Percentiles rank a stretch among this genome's conserved stretches.
phyloP scores from a whole-genome alignment of 2,797 vertebrate species.

The Knipowitschia caucasica region DNA sequence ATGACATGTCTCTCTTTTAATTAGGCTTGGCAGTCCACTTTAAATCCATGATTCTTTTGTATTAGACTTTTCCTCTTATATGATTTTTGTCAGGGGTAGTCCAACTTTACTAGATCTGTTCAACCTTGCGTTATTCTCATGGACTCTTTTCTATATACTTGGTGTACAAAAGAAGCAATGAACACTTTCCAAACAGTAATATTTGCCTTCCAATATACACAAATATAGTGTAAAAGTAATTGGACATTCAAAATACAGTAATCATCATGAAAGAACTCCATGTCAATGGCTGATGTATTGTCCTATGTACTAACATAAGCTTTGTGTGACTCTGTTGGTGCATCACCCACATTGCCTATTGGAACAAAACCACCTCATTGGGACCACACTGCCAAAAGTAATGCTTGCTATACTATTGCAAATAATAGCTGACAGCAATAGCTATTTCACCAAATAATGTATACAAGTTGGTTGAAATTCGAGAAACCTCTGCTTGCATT shows the following conservation, averaged over 20 bases:
- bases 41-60: neutral
- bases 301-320: slow-evolving; percentile 69
- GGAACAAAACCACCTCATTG: slow-evolving; percentile 60
- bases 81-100: neutral
- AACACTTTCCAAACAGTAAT: no score
- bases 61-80: neutral
- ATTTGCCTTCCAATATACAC: no score
- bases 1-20: slow-evolving; percentile 3
- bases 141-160: neutral
- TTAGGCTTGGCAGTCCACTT: neutral
- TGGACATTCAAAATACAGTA: slow-evolving; percentile 21
- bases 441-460: slow-evolving; percentile 30
- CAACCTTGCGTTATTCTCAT: neutral
- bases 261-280: slow-evolving; percentile 32
- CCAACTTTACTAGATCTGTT: neutral
- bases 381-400: slow-evolving; percentile 61
- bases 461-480: slow-evolving; percentile 18
- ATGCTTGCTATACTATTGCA: slow-evolving; percentile 33
- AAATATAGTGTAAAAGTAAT: neutral
- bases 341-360: slow-evolving; percentile 59
- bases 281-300: slow-evolving; percentile 63
- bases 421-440: slow-evolving; percentile 26
- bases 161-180: no score
- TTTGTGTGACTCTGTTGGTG: slow-evolving; percentile 66
- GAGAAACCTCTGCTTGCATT: slow-evolving; percentile 42